These are phyloP conservation scores for Cetonia aurata DNA, from an alignment of 2,888 invertebrate species.

Conservation along the genomic window DNA sequence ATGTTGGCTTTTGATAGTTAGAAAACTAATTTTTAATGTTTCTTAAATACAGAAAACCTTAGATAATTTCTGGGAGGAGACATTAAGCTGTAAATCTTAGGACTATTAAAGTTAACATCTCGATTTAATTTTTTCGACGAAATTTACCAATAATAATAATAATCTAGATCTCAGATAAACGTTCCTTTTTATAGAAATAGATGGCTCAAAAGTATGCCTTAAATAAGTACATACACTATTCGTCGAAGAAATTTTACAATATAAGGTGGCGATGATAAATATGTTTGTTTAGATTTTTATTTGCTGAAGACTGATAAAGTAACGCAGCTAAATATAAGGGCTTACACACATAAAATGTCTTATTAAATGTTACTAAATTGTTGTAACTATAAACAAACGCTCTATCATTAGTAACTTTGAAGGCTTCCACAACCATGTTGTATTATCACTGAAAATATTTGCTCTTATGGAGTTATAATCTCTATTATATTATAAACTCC, in stretches of 20 bases:
- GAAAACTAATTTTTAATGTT: too few relatives aligned
- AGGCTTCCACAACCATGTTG: constrained; percentile 7
- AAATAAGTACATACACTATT: constrained; percentile 1
- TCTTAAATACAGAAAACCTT: not conserved
- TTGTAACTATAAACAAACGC: too few relatives aligned
- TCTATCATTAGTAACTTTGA: not conserved
- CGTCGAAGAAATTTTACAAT: constrained; percentile 20
- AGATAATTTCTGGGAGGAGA: not conserved
- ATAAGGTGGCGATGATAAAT: too few relatives aligned
- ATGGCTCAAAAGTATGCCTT: constrained; percentile 33
- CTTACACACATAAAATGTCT: too few relatives aligned
- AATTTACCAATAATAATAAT: constrained; percentile 7
- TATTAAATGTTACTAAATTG: too few relatives aligned
- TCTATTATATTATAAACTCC: not conserved
- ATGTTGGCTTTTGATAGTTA: too few relatives aligned
- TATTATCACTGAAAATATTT: too few relatives aligned
- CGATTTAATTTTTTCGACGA: constrained; percentile 25
- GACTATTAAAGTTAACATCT: too few relatives aligned
- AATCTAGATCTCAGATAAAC: constrained; percentile 15
- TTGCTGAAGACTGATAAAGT: constrained; percentile 39
- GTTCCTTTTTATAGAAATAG: constrained; percentile 18
- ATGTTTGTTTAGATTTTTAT: constrained; percentile 15
- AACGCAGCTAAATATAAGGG: not conserved
- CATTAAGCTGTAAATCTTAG: not conserved
- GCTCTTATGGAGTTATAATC: too few relatives aligned